These are phyloP conservation scores for Apostichopus parvimensis DNA, from an alignment of 35 echinoderm and acorn worm species.

Conservation along the genomic window DNA sequence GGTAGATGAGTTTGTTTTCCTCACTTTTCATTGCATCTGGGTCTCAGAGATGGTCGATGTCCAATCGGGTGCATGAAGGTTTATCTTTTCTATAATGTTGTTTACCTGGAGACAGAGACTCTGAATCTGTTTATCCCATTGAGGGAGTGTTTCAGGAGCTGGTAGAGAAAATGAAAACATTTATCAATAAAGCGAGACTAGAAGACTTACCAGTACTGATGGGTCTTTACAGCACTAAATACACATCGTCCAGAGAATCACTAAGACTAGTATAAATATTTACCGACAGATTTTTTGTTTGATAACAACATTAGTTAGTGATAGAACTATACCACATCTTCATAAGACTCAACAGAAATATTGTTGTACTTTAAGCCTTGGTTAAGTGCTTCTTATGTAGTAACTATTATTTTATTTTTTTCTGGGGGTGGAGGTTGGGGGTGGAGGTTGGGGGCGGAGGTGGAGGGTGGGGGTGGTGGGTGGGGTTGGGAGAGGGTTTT, in stretches of 20 bases:
- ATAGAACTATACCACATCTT: too few relatives aligned
- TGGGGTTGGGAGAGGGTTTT: too few relatives aligned
- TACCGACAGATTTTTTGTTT: too few relatives aligned
- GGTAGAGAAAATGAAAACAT: neutral
- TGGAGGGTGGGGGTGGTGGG: too few relatives aligned
- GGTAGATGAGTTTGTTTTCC: neutral
- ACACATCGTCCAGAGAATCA: neutral
- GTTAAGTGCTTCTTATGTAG: too few relatives aligned
- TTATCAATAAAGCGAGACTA: neutral
- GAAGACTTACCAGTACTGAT: neutral
- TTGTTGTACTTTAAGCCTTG: too few relatives aligned
- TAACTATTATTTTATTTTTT: too few relatives aligned
- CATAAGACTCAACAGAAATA: too few relatives aligned
- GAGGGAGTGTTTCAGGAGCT: conserved; percentile 89
- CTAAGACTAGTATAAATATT: neutral
- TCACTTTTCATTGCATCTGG: conserved; percentile 77
- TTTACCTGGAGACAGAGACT: conserved; percentile 94
- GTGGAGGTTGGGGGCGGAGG: too few relatives aligned
- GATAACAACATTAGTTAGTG: too few relatives aligned
- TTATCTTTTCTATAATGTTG: conserved; percentile 97
- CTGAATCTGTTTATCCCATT: conserved; percentile 99
- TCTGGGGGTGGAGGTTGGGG: too few relatives aligned
- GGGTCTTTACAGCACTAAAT: neutral
- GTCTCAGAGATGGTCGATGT: conserved; percentile 71
- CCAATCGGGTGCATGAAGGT: conserved; percentile 89